phyloP scores from a whole-genome alignment of 2,113 vertebrate genomes.

The Coracopsis vasa region DNA sequence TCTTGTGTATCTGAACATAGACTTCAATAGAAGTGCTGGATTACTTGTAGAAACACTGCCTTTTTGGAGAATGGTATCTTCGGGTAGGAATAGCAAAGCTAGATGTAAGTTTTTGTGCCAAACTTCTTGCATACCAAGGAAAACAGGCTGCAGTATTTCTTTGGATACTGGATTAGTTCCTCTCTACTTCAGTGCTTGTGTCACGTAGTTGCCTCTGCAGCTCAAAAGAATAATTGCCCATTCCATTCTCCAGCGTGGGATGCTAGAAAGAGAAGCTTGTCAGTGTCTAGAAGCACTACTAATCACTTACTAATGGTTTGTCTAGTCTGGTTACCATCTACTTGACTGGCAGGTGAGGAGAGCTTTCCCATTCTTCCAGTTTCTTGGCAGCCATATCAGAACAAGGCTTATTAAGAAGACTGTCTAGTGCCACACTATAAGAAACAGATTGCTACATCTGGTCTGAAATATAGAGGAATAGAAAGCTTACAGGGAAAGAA shows the following conservation, averaged over 20 bases:
- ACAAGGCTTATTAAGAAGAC: not conserved
- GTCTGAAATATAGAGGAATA: not conserved
- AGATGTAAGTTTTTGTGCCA: not conserved
- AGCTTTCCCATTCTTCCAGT: not conserved
- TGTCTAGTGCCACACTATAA: not conserved
- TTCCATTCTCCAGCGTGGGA: not conserved
- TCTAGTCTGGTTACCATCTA: not conserved
- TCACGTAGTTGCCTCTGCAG: not conserved
- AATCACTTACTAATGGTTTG: not conserved
- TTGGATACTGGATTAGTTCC: not conserved
- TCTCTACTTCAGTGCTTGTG: not conserved
- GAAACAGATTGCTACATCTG: not conserved
- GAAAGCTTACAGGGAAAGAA: not conserved
- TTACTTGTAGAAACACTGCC: not conserved
- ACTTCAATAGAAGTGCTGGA: not conserved
- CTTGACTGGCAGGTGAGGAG: not conserved
- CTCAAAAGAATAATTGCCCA: not conserved
- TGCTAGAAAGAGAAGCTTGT: not conserved
- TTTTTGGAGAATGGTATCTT: not conserved
- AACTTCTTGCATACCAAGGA: not conserved
- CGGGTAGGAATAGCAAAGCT: not conserved
- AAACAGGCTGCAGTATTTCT: not conserved
- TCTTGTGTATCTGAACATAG: not conserved
- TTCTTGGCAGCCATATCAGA: conserved; percentile 8
- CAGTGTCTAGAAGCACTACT: not conserved